phyloP scores from a whole-genome alignment of 1,140 invertebrate genomes.

The Mya arenaria region DNA sequence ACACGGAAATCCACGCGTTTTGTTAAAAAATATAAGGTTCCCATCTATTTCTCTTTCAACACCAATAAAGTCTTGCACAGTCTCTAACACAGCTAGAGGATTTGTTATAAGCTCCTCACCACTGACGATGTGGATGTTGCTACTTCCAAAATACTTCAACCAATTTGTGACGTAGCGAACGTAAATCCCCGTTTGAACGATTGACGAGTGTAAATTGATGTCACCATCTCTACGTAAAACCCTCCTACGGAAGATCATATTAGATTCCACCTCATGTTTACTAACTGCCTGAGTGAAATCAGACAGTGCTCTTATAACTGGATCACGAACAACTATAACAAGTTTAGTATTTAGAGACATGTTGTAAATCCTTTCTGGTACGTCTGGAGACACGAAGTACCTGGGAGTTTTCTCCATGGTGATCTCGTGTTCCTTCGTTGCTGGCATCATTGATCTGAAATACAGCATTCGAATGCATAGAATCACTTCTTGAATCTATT shows the following conservation, averaged over 20 bases:
- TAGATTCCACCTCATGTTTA: conserved; percentile 82
- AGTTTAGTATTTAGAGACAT: conserved; percentile 93
- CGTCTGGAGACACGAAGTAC: conserved; percentile 94
- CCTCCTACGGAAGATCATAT: conserved; percentile 90
- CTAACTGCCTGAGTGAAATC: conserved; percentile 89
- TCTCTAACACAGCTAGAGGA: conserved; percentile 90
- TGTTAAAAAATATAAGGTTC: conserved; percentile 95
- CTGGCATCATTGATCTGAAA: conserved; percentile 87
- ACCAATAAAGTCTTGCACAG: conserved; percentile 92
- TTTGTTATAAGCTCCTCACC: conserved; percentile 92
- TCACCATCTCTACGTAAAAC: conserved; percentile 83
- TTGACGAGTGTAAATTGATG: conserved; percentile 92
- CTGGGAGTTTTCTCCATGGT: conserved; percentile 97
- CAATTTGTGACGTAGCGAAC: conserved; percentile 89
- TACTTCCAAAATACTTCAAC: conserved; percentile 90
- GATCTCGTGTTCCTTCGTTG: conserved; percentile 90
- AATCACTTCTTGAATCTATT: too few species aligned
- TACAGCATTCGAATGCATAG: too few species aligned
- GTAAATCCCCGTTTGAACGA: conserved; percentile 92
- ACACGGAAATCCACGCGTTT: conserved; percentile 96
- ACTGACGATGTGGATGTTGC: conserved; percentile 91
- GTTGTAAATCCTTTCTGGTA: conserved; percentile 89
- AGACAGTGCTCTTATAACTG: conserved; percentile 93
- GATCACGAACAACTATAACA: conserved; percentile 93
- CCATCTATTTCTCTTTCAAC: conserved; percentile 92